phyloP scores from a whole-genome alignment of 2,797 vertebrate species.

The Arvicola amphibius region DNA sequence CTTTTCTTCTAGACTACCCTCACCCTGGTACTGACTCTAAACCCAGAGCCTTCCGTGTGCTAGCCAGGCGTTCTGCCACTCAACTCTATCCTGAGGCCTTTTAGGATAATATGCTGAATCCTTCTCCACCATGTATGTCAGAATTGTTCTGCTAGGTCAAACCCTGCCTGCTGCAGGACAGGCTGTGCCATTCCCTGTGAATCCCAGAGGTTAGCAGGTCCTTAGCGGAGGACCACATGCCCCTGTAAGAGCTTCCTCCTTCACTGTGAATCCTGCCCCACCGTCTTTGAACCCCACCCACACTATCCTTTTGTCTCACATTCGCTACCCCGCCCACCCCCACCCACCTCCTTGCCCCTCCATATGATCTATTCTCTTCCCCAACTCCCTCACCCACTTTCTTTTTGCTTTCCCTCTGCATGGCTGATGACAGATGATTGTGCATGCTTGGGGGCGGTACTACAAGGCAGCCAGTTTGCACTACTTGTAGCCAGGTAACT shows the following conservation, averaged over 20 bases:
- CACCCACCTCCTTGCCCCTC: no score
- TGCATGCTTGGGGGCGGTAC: neutral
- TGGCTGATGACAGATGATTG: neutral
- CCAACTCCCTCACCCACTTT: neutral
- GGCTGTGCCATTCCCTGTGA: neutral
- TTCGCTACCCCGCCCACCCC: no score
- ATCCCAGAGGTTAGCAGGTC: neutral
- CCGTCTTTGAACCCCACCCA: neutral
- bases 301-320: neutral
- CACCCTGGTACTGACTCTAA: neutral
- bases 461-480: neutral
- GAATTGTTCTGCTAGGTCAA: neutral
- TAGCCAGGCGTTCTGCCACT: neutral
- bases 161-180: rapidly evolving
- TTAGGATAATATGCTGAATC: neutral
- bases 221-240: no score
- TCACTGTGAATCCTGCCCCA: no score
- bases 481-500: neutral
- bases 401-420: neutral
- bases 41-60: neutral
- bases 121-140: neutral
- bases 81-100: neutral
- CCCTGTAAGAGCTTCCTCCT: neutral
- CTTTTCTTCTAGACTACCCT: neutral
- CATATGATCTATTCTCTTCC: neutral